Conservation (phyloP, 2,797 vertebrate species). For the Diceros bicornis region DNA sequence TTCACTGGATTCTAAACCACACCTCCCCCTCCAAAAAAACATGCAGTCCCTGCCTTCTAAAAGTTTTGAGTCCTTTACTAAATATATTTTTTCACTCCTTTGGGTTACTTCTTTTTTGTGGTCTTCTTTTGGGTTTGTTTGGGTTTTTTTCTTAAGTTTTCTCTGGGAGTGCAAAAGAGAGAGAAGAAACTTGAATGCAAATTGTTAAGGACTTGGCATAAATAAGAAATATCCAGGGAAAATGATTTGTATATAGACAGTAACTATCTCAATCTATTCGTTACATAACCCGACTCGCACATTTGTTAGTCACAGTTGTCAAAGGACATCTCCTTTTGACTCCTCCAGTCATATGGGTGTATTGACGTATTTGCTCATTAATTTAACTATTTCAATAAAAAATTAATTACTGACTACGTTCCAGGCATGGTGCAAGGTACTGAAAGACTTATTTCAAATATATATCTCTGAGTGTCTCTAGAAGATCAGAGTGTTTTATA, state of each 20-base stretch:
- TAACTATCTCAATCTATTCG: background rate
- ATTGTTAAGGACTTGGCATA: background rate
- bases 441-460: constrained; percentile 39
- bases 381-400: constrained; percentile 52
- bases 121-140: constrained; percentile 1
- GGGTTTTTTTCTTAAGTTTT: background rate
- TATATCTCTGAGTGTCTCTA: constrained; percentile 48
- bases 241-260: background rate
- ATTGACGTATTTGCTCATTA: background rate
- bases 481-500: background rate
- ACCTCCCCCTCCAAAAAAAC: background rate
- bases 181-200: constrained; percentile 11
- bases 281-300: background rate
- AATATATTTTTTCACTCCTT: background rate
- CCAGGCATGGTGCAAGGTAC: background rate
- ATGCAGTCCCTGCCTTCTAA: background rate
- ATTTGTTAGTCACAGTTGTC: background rate
- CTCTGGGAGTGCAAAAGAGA: constrained; percentile 20
- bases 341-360: background rate
- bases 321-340: background rate
- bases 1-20: constrained; percentile 4
- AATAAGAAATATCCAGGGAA: background rate
- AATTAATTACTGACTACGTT: background rate
- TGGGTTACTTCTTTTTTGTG: constrained; percentile 16
- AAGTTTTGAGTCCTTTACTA: background rate